Evolutionary conservation across 2,888 invertebrate species (phyloP).

Genomic region (Ormyrus thymus): DNA sequence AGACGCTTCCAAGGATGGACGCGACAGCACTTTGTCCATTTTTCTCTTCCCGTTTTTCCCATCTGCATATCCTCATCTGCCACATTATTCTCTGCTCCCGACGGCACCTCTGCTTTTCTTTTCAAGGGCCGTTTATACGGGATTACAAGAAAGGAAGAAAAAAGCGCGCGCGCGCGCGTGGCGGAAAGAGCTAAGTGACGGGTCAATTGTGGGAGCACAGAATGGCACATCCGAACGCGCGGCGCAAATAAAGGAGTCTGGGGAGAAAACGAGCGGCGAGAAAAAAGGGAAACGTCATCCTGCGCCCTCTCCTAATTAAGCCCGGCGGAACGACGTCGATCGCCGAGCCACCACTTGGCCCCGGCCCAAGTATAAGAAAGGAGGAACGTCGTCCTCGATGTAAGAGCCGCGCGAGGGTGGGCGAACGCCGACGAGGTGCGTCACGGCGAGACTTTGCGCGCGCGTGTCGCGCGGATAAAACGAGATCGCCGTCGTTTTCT

Average conservation of each 20-base stretch:
- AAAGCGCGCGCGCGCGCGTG: conserved; percentile 23
- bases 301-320: conserved; percentile 38
- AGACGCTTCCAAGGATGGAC: no score
- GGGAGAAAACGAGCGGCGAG: neutral
- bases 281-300: conserved; percentile 18
- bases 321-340: conserved; percentile 29
- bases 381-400: neutral
- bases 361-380: conserved; percentile 45
- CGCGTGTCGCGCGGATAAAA: neutral
- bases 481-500: conserved; percentile 4
- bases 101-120: conserved; percentile 4
- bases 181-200: conserved; percentile 50
- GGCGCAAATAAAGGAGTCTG: conserved; percentile 18
- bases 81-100: neutral
- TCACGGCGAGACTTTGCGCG: neutral
- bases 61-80: no score
- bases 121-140: neutral
- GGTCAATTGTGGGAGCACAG: conserved; percentile 52
- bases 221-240: conserved; percentile 6
- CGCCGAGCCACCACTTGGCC: conserved; percentile 34
- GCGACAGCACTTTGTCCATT: no score
- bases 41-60: no score
- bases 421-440: conserved; percentile 10
- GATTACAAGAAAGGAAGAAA: conserved; percentile 35
- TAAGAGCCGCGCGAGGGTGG: neutral